Base-by-base conservation (phyloP, 2,797 vertebrate species). In the Pteropus rufus region DNA sequence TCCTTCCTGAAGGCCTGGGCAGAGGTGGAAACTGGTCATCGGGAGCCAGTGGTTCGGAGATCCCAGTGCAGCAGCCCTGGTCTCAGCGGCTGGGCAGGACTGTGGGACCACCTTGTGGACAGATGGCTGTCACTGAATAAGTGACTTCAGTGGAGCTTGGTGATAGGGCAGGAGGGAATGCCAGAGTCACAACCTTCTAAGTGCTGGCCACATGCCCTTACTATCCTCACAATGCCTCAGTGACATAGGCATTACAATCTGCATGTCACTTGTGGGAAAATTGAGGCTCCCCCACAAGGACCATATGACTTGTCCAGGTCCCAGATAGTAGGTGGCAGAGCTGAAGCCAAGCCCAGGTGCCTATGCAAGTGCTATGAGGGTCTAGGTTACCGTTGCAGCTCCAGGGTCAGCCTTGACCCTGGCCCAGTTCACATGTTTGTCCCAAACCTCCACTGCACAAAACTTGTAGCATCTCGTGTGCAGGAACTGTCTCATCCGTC, bases 401-500 rank as follows among this genome's bases (percentile, higher is more conserved):
- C 67, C 77, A 89, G 65, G 21, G 49, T 36, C 56, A 34, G 21
- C 41, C 81, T n/a, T 2, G 11, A 12, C 41, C 49, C 49, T 16
- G 29, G 75, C 36, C 29, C 1, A 5, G 65, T 12, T 7, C 11
- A 15, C 18, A 62, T 10, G 12, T 10, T 34, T 5, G 26, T 18
- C 44, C 23, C 81, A 9, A 34, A 44, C 29, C 2, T 2, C 87
- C 36, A n/a, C 46, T 5, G 31, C 72, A 41, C 75, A 31, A 4
- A 21, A 16, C 26, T 11, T 0, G 1, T 5, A 49, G 26, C 14
- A 1, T n/a, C 41, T n/a, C 11, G 0, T 1, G 9, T 15, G 26
- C n/a, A 24, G 77, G 7, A 15, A 10, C 12, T 0, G 29, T 26
- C n/a, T 31, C 34, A 19, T 18, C 34, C 14, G 1, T 18, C 72